Evolutionary conservation across 1,140 invertebrate genomes (phyloP).

Genomic region (Ylistrum balloti): DNA sequence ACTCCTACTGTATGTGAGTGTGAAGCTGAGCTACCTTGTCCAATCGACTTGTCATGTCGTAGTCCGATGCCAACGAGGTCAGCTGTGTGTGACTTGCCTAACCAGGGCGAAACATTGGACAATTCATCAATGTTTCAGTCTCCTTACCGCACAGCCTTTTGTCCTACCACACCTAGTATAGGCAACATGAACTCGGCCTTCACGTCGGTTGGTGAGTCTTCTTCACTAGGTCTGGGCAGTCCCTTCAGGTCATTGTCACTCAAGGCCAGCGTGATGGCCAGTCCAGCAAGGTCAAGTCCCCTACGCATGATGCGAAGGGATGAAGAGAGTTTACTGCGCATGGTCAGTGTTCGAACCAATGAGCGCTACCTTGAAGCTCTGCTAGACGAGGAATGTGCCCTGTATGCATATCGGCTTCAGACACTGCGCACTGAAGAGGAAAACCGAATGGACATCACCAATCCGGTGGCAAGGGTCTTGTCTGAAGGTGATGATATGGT

Average conservation of each 20-base stretch:
- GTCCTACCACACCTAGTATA: not conserved
- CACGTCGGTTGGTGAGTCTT: not conserved
- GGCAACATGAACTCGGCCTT: slow-evolving; percentile 15
- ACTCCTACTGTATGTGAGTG: not conserved
- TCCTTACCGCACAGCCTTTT: not conserved
- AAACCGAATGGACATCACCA: slow-evolving; percentile 12
- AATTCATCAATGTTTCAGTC: not conserved
- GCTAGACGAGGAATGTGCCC: slow-evolving; percentile 64
- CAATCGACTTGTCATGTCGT: not conserved
- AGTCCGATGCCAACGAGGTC: not conserved
- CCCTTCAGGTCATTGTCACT: not conserved
- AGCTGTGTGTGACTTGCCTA: not conserved
- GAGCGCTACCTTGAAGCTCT: slow-evolving; percentile 62
- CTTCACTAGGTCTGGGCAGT: slow-evolving; percentile 2
- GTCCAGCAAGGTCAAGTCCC: not conserved
- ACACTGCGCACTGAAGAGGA: not conserved
- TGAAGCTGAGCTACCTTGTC: not conserved
- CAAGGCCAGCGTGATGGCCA: not conserved
- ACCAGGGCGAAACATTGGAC: not conserved
- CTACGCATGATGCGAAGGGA: not conserved
- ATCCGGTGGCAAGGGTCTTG: slow-evolving; percentile 64
- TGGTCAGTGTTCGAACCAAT: slow-evolving; percentile 9
- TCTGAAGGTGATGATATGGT: slow-evolving; percentile 67
- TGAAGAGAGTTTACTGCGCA: not conserved
- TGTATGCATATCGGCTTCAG: slow-evolving; percentile 61